Conservation (phyloP, 1,140 invertebrate species). For the Eufriesea mexicana region DNA sequence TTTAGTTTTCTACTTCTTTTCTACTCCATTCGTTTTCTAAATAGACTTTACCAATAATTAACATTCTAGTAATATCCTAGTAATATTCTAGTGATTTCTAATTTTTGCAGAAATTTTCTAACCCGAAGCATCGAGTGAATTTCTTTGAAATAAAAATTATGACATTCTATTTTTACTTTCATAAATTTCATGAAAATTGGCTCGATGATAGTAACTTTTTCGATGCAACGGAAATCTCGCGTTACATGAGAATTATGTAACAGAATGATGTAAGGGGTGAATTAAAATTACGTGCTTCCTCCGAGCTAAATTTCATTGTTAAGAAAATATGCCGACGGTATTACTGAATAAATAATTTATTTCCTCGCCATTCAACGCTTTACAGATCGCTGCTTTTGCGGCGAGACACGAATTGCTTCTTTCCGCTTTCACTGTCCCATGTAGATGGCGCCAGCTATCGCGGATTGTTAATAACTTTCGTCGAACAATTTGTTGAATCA, state of each 20-base stretch:
- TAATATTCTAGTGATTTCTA: no score
- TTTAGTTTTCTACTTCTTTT: not conserved
- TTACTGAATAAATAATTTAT: not conserved
- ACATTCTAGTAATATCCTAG: no score
- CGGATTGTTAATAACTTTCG: not conserved
- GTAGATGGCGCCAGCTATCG: conserved; percentile 34
- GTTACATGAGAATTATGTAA: not conserved
- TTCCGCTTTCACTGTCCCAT: not conserved
- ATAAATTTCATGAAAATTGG: no score
- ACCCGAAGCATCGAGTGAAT: no score
- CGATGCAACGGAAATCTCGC: no score
- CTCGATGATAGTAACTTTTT: no score
- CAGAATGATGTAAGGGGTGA: no score
- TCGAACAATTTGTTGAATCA: not conserved
- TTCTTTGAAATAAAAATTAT: not conserved
- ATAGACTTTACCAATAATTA: no score
- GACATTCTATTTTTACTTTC: no score
- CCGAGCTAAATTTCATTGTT: no score
- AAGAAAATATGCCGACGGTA: no score
- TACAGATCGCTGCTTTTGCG: conserved; percentile 26
- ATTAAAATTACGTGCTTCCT: not conserved
- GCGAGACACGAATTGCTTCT: not conserved
- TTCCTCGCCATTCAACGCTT: not conserved
- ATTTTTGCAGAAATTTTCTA: not conserved
- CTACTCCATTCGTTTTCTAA: no score